A percentile compares a stretch with the other conserved stretches of the same genome.
phyloP scores from a whole-genome alignment of 2,888 invertebrate genomes.

The Ectropis crepuscularia region DNA sequence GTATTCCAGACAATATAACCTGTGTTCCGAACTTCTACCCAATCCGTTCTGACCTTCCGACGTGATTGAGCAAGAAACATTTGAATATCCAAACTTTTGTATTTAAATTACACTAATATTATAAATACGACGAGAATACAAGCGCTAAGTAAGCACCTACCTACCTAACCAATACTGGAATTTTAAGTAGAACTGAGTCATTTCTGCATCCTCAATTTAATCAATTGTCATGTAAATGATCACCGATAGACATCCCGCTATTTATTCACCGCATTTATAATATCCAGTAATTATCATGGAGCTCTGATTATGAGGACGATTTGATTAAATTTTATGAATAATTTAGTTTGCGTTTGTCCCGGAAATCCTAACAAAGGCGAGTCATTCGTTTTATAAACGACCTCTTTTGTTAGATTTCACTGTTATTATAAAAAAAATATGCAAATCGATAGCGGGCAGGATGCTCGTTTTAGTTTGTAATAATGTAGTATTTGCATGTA shows the following conservation, averaged over 20 bases:
- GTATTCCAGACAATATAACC: too few species aligned
- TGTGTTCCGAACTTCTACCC: too few species aligned
- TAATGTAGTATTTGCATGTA: conserved; percentile 81
- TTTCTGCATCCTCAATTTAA: conserved; percentile 21
- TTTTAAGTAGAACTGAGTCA: conserved; percentile 1
- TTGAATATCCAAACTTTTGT: too few species aligned
- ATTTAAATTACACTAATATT: too few species aligned
- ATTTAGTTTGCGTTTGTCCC: conserved; percentile 63
- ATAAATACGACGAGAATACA: too few species aligned
- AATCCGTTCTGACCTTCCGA: too few species aligned
- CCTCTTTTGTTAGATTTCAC: conserved; percentile 74
- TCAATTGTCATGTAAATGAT: conserved; percentile 26
- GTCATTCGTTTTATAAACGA: conserved; percentile 68
- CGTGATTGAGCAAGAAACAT: too few species aligned
- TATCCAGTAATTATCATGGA: conserved; percentile 66
- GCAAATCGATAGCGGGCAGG: conserved; percentile 82
- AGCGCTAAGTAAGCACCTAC: too few species aligned
- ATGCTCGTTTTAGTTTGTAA: conserved; percentile 81
- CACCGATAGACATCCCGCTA: conserved; percentile 21
- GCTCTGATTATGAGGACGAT: conserved; percentile 69
- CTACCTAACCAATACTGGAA: neutral
- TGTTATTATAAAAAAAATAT: conserved; percentile 83
- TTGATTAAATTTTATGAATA: conserved; percentile 80
- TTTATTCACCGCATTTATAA: conserved; percentile 55
- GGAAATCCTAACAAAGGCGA: conserved; percentile 77